These are phyloP conservation scores for Anguilla pacifica DNA, from an alignment of 2,797 vertebrate species.

Conservation along the genomic window DNA sequence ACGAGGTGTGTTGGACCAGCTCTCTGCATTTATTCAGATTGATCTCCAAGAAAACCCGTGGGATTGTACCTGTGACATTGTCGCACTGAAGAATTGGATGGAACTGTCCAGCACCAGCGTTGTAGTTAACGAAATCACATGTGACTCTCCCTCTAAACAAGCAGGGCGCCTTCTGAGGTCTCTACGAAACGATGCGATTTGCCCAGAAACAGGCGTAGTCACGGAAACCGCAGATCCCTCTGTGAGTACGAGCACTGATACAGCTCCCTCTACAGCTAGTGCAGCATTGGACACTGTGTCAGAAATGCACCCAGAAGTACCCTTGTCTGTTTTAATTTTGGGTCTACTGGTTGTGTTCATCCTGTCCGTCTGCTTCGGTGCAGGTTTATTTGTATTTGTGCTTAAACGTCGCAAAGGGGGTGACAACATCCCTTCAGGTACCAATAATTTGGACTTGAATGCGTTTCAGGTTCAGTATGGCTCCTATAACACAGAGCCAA, in stretches of 20 bases:
- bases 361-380: slow-evolving; percentile 93
- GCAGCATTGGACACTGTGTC: slow-evolving; percentile 80
- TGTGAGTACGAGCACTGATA: slow-evolving; percentile 75
- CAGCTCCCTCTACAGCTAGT: slow-evolving; percentile 60
- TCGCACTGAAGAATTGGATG: slow-evolving; percentile 94
- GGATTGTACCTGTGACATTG: slow-evolving; percentile 93
- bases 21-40: slow-evolving; percentile 86
- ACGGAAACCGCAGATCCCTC: slow-evolving; percentile 80
- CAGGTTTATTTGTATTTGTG: slow-evolving; percentile 94
- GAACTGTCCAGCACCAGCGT: slow-evolving; percentile 88
- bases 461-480: slow-evolving; percentile 95
- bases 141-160: slow-evolving; percentile 89
- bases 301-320: slow-evolving; percentile 89
- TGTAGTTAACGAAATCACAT: slow-evolving; percentile 92
- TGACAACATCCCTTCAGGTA: slow-evolving; percentile 75
- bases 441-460: slow-evolving; percentile 89
- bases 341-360: slow-evolving; percentile 96
- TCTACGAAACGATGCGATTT: slow-evolving; percentile 90
- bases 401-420: slow-evolving; percentile 91
- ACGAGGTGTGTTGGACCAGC: slow-evolving; percentile 89
- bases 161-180: slow-evolving; percentile 90
- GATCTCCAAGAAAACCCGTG: slow-evolving; percentile 98
- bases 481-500: slow-evolving; percentile 84
- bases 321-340: slow-evolving; percentile 92
- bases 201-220: slow-evolving; percentile 80